Percentiles rank a stretch among this genome's conserved stretches.
Conservation (phyloP, 2,113 vertebrate species). For the Forbesichthys papilliferus region DNA sequence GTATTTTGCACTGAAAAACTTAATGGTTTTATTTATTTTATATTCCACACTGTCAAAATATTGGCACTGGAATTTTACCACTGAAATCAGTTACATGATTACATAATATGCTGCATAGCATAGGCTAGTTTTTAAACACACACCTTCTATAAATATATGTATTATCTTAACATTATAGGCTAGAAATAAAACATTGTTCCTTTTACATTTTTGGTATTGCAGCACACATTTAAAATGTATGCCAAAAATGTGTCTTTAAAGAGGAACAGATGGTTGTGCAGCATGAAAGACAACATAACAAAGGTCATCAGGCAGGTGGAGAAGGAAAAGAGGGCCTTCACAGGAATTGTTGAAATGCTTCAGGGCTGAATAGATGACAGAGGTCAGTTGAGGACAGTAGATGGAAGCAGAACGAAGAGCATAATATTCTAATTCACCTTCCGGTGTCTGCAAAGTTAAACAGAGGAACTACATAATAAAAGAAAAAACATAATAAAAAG, state of each 20-base stretch:
- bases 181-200: background rate
- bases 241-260: background rate
- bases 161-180: background rate
- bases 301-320: background rate
- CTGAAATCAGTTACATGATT: background rate
- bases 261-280: background rate
- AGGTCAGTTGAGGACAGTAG: conserved; percentile 8
- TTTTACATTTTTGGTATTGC: background rate
- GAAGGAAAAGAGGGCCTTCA: conserved; percentile 17
- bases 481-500: no score
- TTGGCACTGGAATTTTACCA: background rate
- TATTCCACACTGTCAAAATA: background rate
- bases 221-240: no score
- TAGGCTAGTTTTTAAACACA: no score
- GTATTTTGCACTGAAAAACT: background rate
- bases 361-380: conserved; percentile 9
- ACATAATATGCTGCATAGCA: no score
- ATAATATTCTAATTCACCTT: conserved; percentile 23
- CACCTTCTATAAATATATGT: no score
- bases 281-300: conserved; percentile 1
- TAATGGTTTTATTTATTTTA: no score
- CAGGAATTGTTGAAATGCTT: conserved; percentile 10
- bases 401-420: conserved; percentile 3
- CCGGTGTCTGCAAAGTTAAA: conserved; percentile 36
- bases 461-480: conserved; percentile 9